Percentiles rank a stretch among this genome's conserved stretches.
Evolutionary conservation across 2,888 invertebrate species (phyloP).

Genomic region (Furcula furcula): DNA sequence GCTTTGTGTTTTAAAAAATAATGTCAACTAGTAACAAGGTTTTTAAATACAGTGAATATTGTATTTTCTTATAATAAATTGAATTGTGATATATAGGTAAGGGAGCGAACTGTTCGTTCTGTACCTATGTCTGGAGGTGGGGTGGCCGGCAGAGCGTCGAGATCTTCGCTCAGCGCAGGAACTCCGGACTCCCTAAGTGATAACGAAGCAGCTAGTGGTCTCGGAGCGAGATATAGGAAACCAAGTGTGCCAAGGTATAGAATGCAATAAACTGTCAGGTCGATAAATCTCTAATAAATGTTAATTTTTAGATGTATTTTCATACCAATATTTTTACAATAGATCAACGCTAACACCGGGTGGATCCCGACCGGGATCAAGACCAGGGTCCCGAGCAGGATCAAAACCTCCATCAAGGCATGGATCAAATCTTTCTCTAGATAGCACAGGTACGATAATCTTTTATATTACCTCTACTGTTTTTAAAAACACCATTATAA

Average conservation of each 20-base stretch:
- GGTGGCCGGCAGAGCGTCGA: constrained; percentile 83
- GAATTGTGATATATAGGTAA: constrained; percentile 83
- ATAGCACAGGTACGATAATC: constrained; percentile 91
- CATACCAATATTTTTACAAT: constrained; percentile 21
- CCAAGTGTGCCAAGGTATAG: constrained; percentile 81
- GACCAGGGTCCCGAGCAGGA: constrained; percentile 92
- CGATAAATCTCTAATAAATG: background rate
- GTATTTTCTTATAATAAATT: constrained; percentile 5
- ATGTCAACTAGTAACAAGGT: background rate
- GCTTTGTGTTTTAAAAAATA: constrained; percentile 13
- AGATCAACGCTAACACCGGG: constrained; percentile 89
- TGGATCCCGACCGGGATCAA: constrained; percentile 91
- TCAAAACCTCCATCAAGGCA: constrained; percentile 97
- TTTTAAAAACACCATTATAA: no score
- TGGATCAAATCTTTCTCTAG: constrained; percentile 94
- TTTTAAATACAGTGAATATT: background rate
- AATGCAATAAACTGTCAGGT: no score
- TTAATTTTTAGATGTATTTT: background rate
- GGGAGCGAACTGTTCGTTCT: constrained; percentile 95
- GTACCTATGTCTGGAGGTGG: constrained; percentile 90
- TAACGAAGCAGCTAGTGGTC: constrained; percentile 90
- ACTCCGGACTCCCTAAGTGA: constrained; percentile 95
- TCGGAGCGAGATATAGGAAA: constrained; percentile 85
- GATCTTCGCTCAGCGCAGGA: constrained; percentile 91
- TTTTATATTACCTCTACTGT: no score